Evolutionary conservation across 2,888 invertebrate genomes (phyloP), one percentile per base, ranked within the genome.

Genomic region (Eledona agricola): DNA sequence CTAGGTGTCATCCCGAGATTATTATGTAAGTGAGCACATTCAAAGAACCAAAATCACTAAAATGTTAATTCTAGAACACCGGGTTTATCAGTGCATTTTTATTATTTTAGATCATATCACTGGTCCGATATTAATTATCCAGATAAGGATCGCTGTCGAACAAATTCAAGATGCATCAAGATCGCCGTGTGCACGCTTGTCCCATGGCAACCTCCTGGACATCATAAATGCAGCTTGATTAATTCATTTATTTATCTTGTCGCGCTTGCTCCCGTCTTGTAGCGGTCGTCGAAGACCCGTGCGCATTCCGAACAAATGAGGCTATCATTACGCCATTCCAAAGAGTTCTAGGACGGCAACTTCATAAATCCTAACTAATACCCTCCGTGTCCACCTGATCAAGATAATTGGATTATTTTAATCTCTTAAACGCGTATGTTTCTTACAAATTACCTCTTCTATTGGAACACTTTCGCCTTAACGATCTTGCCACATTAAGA

Each of bases 241-340:
- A 66, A 66, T 66, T 66, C 65, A 60, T 66, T 65, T 65, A 63
- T 65, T 61, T 63, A 63, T 65, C 65, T 65, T 62, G 65, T 65
- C 62, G 63, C 55, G 61, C 61, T 59, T 56, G 61, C 60, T 55
- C 54, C 57, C 57, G 49, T 54, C 47, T 56, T 56, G 58, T 59
- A 57, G 58, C 56, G 57, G 55, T 50, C 51, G 35, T 55, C 50
- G 52, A 46, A 46, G 53, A 46, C 60, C 55, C 43, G 38, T 38
- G 34, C 40, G 43, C 50, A 58, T 60, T 62, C 64, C 66, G 64
- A 61, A 68, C 69, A 69, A 69, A 69, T 66, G 69, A 65, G 65
- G 55, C 59, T 63, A 58, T 56, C 64, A 65, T 65, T 67, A 65
- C 51, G 54, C 37, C 50, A 57, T 55, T 56, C 60, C 57, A 51